Conservation (phyloP, 2,888 invertebrate species). For the Gibbula magus region DNA sequence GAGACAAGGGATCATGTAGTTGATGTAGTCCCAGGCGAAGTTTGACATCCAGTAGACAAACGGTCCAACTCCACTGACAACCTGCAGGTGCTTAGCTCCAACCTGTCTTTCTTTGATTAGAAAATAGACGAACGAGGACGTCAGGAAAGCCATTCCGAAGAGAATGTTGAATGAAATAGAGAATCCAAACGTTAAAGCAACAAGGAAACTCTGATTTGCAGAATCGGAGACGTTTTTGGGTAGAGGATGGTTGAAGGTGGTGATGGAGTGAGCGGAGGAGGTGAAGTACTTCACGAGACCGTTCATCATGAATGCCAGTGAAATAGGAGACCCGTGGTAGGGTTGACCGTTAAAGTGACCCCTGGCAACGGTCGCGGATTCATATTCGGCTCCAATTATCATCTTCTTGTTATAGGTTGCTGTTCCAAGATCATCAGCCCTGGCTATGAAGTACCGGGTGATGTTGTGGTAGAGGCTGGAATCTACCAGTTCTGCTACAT, state of each 20-base stretch:
- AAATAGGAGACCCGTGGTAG: conserved; percentile 83
- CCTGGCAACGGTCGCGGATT: conserved; percentile 20
- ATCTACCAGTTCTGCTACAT: background rate
- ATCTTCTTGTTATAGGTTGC: conserved; percentile 71
- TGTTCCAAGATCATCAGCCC: conserved; percentile 61
- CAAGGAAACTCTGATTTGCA: background rate
- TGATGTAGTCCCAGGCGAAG: conserved; percentile 82
- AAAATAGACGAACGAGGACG: conserved; percentile 67
- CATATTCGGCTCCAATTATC: conserved; percentile 66
- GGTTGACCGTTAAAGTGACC: conserved; percentile 88
- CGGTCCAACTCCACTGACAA: conserved; percentile 69
- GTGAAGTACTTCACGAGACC: conserved; percentile 44
- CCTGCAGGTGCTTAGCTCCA: conserved; percentile 69
- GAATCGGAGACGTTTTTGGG: conserved; percentile 18
- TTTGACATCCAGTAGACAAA: conserved; percentile 83
- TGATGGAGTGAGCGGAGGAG: conserved; percentile 31
- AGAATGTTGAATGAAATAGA: conserved; percentile 56
- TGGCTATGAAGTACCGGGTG: conserved; percentile 36
- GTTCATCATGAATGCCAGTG: conserved; percentile 76
- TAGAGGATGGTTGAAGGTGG: conserved; percentile 48
- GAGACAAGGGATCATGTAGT: conserved; percentile 80
- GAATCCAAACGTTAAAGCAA: conserved; percentile 45
- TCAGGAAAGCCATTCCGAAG: conserved; percentile 71
- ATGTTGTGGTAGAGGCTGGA: background rate
- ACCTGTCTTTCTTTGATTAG: conserved; percentile 64